phyloP scores from a whole-genome alignment of 2,888 invertebrate genomes.

The Listrodromus nycthemerus region DNA sequence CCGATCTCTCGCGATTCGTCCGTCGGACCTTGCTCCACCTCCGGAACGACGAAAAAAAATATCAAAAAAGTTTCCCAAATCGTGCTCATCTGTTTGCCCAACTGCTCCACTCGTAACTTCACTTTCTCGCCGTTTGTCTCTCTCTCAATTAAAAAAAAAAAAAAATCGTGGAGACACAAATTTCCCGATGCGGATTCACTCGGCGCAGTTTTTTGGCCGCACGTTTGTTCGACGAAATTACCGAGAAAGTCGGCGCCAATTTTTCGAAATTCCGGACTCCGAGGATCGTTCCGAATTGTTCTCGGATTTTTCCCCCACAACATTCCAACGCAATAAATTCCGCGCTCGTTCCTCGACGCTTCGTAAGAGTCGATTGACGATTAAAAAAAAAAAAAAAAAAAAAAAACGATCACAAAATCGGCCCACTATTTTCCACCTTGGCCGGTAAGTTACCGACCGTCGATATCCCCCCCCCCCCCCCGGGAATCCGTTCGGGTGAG shows the following conservation, averaged over 20 bases:
- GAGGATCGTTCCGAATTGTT: too few species aligned
- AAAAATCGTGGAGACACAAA: background rate
- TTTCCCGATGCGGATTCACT: background rate
- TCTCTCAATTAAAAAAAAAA: slow-evolving; percentile 19
- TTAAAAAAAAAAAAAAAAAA: too few species aligned
- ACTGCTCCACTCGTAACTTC: slow-evolving; percentile 16
- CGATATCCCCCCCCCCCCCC: background rate
- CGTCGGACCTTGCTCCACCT: slow-evolving; percentile 38
- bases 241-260: too few species aligned
- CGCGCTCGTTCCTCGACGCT: too few species aligned
- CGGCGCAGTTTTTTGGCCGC: too few species aligned
- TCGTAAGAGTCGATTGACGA: too few species aligned
- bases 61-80: background rate
- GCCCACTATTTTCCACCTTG: too few species aligned
- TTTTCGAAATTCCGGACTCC: too few species aligned
- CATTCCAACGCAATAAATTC: too few species aligned
- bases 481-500: background rate
- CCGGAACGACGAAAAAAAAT: background rate
- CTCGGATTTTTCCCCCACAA: too few species aligned
- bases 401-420: too few species aligned
- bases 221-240: too few species aligned
- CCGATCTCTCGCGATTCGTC: slow-evolving; percentile 68
- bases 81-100: slow-evolving; percentile 8
- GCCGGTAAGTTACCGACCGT: background rate
- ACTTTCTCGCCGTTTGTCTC: slow-evolving; percentile 40